Evolutionary conservation across 2,113 vertebrate genomes (phyloP), one percentile per base, ranked within the genome.

Genomic region (Anser cygnoides): DNA sequence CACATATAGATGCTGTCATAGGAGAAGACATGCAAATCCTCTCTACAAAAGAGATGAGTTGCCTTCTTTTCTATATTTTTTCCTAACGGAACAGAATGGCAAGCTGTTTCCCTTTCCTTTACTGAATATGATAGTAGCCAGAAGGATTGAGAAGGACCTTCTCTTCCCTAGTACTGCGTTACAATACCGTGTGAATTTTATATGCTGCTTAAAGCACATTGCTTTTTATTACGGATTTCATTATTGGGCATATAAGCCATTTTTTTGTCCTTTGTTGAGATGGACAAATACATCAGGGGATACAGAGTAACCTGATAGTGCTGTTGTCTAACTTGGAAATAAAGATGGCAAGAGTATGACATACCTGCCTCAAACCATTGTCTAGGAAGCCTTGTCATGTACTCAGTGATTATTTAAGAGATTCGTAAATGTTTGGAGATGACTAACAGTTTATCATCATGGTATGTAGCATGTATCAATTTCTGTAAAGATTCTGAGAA

Each of bases 121-220:
- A n/a, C 0, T 1, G 66, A 66, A 63, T 49, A 8, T 86, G 21
- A 22, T 0, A 1, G 18, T 62, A 67, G 33, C 31, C 70, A 39
- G 66, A 74, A 62, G 14, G 59, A 14, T 37, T 73, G n/a, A 41
- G 46, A 43, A n/a, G 49, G 49, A 61, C 46, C 4, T 29, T 75
- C 28, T 80, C 9, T 80, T 80, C 26, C 8, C 41, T 75, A 13
- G 4, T 52, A 19, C 21, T 84, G 19, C 31, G 31, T 29, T 89
- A 0, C 29, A 57, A 39, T 66, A 76, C 13, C 50, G 11, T 59
- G 28, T 62, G 23, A 82, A 78, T 70, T 85, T 49, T 59, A 3
- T 23, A 25, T 66, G 35, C 74, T 62, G 14, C 16, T 31, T 21
- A n/a, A 66, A 52, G 23, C 31, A 9, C 22, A 4, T 20, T 76